These are phyloP conservation scores for Papilio helenus DNA, from an alignment of 1,140 invertebrate species.

Conservation along the genomic window DNA sequence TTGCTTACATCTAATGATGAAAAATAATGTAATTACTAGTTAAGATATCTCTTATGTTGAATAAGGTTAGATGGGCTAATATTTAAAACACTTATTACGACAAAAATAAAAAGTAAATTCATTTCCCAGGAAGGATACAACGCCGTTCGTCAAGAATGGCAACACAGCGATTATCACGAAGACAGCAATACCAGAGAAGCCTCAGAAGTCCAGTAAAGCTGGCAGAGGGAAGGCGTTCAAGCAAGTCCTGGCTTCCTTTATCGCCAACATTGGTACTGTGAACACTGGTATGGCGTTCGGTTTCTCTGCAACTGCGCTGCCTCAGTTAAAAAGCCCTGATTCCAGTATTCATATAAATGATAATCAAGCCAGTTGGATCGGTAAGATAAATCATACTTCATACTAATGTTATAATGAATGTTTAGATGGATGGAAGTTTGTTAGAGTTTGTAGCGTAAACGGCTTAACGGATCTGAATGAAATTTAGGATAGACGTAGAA, in stretches of 20 bases:
- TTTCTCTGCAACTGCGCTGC: slow-evolving; percentile 88
- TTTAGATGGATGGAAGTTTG: too few relatives aligned
- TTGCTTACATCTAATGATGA: too few relatives aligned
- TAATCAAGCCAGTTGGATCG: slow-evolving; percentile 88
- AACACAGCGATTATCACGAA: slow-evolving; percentile 55
- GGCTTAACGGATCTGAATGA: too few relatives aligned
- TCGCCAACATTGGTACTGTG: slow-evolving; percentile 87
- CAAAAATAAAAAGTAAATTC: not conserved
- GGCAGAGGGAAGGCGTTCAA: slow-evolving; percentile 82
- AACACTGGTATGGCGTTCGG: slow-evolving; percentile 89
- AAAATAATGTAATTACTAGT: too few relatives aligned
- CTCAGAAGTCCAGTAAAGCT: slow-evolving; percentile 61
- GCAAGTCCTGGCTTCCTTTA: slow-evolving; percentile 85
- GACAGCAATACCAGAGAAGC: slow-evolving; percentile 51
- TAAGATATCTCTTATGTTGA: too few relatives aligned
- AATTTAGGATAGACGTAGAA: too few relatives aligned
- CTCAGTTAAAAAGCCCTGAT: slow-evolving; percentile 84
- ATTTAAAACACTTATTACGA: too few relatives aligned
- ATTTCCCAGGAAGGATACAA: slow-evolving; percentile 67
- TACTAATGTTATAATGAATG: not conserved
- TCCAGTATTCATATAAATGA: slow-evolving; percentile 84
- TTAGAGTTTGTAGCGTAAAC: too few relatives aligned
- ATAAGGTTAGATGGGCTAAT: too few relatives aligned
- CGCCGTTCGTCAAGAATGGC: slow-evolving; percentile 72
- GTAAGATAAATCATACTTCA: slow-evolving; percentile 75